phyloP scores from a whole-genome alignment of 2,888 invertebrate genomes.

The Drosophila borborema region DNA sequence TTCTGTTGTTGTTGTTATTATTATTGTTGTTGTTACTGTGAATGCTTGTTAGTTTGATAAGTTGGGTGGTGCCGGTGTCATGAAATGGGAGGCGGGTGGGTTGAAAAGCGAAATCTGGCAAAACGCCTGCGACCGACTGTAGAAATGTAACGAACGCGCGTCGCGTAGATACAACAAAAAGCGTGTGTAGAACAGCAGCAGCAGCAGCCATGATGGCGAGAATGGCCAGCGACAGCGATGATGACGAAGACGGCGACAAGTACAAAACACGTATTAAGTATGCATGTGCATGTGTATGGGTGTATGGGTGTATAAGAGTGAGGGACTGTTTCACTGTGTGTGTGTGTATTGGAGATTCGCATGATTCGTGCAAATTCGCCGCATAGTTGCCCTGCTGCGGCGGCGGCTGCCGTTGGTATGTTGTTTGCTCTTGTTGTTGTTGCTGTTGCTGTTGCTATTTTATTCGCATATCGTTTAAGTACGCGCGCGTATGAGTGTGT shows the following conservation, averaged over 20 bases:
- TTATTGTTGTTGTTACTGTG: background rate
- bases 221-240: conserved; percentile 58
- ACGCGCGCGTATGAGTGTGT: conserved; percentile 42
- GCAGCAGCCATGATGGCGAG: conserved; percentile 62
- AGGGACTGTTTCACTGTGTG: conserved; percentile 6
- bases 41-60: conserved; percentile 19
- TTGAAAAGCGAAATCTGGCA: conserved; percentile 35
- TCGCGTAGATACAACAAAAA: conserved; percentile 52
- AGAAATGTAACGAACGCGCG: conserved; percentile 46
- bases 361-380: conserved; percentile 82
- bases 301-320: conserved; percentile 17
- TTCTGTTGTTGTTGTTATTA: conserved; percentile 19
- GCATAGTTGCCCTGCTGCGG: conserved; percentile 66
- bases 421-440: conserved; percentile 55
- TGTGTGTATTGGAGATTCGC: conserved; percentile 76
- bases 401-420: conserved; percentile 47
- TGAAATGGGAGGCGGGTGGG: background rate
- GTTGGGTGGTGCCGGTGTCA: background rate
- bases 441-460: conserved; percentile 63
- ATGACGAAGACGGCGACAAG: conserved; percentile 79
- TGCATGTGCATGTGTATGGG: conserved; percentile 48
- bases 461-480: conserved; percentile 78
- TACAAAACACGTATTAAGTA: conserved; percentile 79
- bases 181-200: conserved; percentile 36
- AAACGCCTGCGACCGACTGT: conserved; percentile 29